Percentiles rank a stretch among this genome's conserved stretches.
Conservation (phyloP, 2,888 invertebrate species). For the Deroplatys truncata region DNA sequence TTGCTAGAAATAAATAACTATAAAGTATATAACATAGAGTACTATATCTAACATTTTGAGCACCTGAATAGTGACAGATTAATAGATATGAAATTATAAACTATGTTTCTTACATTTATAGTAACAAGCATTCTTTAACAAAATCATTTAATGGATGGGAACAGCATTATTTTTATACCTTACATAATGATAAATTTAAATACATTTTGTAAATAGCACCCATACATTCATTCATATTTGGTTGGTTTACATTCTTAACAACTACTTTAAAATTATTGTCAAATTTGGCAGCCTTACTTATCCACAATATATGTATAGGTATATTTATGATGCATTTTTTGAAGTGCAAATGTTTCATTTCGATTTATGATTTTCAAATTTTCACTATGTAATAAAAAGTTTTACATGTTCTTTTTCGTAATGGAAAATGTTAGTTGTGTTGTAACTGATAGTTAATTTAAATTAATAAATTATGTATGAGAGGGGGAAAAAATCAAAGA, state of each 20-base stretch:
- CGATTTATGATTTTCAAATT: background rate
- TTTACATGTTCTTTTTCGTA: background rate
- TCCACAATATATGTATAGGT: background rate
- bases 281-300: constrained; percentile 21
- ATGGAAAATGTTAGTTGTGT: background rate
- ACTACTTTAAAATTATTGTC: constrained; percentile 24
- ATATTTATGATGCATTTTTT: background rate
- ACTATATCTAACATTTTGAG: background rate
- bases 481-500: background rate
- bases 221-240: background rate
- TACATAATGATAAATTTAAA: background rate
- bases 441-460: background rate
- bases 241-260: background rate
- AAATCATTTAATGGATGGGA: background rate
- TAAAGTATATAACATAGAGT: background rate
- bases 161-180: background rate
- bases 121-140: background rate
- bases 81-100: background rate
- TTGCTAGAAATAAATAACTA: background rate
- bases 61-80: background rate
- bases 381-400: background rate
- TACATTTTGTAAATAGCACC: background rate
- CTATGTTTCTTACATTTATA: background rate
- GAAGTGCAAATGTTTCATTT: background rate
- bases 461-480: background rate